Evolutionary conservation across 2,888 invertebrate species (phyloP).

Genomic region (Hydropsyche betteni): DNA sequence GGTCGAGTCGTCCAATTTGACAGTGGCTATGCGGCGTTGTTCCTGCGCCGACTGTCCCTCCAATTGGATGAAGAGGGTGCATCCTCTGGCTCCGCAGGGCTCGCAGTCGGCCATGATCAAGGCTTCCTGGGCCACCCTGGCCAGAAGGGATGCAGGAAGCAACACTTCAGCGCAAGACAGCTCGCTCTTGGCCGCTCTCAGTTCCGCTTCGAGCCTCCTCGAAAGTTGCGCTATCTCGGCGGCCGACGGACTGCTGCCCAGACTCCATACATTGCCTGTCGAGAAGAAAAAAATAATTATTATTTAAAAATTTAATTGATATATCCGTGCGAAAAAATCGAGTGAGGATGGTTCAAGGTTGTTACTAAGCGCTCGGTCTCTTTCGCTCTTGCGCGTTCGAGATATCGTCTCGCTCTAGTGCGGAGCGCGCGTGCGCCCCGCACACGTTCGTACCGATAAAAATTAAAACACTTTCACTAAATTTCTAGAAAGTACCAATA

Average conservation of each 20-base stretch:
- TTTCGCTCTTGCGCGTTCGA: no score
- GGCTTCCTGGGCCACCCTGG: slow-evolving; percentile 81
- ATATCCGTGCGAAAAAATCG: background rate
- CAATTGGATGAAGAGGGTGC: slow-evolving; percentile 85
- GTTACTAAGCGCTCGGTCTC: no score
- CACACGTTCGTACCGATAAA: background rate
- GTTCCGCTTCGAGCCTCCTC: slow-evolving; percentile 78
- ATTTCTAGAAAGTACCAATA: background rate
- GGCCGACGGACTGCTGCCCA: slow-evolving; percentile 59
- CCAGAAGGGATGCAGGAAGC: slow-evolving; percentile 83
- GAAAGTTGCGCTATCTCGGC: slow-evolving; percentile 74
- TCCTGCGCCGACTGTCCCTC: slow-evolving; percentile 72
- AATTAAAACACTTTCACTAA: slow-evolving; percentile 18
- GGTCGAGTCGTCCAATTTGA: slow-evolving; percentile 86
- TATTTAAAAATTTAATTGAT: no score
- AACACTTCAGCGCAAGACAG: slow-evolving; percentile 86
- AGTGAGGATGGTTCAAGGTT: slow-evolving; percentile 6
- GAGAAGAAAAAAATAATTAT: slow-evolving; percentile 36
- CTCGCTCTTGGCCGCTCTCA: slow-evolving; percentile 82
- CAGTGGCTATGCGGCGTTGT: slow-evolving; percentile 78
- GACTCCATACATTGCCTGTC: slow-evolving; percentile 46
- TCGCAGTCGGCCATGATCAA: slow-evolving; percentile 86
- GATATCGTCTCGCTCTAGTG: no score
- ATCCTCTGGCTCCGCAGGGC: slow-evolving; percentile 89
- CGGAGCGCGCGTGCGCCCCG: background rate